phyloP scores from a whole-genome alignment of 92 coral and sea anemone genomes.

The Heteractis magnifica region DNA sequence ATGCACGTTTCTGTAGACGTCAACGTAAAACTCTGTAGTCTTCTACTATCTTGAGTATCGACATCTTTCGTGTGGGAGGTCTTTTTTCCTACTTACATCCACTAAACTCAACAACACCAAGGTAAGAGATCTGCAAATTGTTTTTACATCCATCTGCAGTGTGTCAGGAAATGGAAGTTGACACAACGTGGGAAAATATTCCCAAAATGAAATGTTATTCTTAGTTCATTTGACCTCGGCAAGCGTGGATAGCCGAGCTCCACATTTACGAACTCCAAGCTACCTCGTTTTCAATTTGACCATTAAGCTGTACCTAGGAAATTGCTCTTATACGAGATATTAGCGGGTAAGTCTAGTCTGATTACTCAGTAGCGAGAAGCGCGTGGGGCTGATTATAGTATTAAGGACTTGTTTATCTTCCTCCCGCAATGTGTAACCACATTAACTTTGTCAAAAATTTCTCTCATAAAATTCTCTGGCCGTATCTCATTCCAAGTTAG shows the following conservation, averaged over 20 bases:
- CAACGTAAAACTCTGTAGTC: neutral
- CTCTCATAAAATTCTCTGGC: too few relatives aligned
- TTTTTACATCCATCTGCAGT: neutral
- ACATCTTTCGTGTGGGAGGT: neutral
- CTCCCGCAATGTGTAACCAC: neutral
- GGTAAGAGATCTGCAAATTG: neutral
- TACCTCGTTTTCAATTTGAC: neutral
- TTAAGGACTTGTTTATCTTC: neutral
- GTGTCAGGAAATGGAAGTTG: slow-evolving; percentile 9
- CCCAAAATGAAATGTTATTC: neutral
- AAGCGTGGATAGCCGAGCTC: neutral
- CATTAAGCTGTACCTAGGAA: too few relatives aligned
- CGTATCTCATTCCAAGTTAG: too few relatives aligned
- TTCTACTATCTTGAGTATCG: neutral
- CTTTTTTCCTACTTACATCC: neutral
- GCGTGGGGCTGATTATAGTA: neutral
- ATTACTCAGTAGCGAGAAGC: neutral
- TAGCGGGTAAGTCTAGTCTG: neutral
- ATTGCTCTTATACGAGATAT: too few relatives aligned
- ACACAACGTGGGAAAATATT: slow-evolving; percentile 9
- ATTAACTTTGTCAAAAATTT: neutral
- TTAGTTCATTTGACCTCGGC: neutral
- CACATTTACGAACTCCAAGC: neutral
- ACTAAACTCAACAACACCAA: neutral
- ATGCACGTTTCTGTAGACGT: neutral